phyloP scores from a whole-genome alignment of 30 jellyfish, hydroid and myxozoan species.

The Morbakka virulenta region DNA sequence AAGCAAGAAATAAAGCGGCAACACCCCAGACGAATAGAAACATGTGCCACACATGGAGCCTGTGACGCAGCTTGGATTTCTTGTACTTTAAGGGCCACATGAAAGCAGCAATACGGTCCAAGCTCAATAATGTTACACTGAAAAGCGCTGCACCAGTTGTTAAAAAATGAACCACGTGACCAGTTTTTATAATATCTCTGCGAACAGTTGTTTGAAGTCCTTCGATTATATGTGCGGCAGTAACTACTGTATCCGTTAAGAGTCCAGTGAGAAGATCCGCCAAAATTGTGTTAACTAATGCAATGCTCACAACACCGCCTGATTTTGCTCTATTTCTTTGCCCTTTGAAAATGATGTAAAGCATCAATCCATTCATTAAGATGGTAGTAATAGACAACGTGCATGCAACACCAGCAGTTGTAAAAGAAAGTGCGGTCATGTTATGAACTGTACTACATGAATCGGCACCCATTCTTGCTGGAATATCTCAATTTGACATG shows the following conservation, averaged over 20 bases:
- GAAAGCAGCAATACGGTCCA: not conserved
- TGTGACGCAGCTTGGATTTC: not conserved
- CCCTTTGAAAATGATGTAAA: not conserved
- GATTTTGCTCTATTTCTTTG: not conserved
- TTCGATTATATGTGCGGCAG: not conserved
- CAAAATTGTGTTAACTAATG: not conserved
- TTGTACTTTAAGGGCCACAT: not conserved
- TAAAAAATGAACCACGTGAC: not conserved
- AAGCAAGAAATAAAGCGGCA: not conserved
- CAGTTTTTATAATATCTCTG: not conserved
- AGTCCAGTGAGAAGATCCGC: not conserved
- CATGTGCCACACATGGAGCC: not conserved
- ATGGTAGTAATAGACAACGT: not conserved
- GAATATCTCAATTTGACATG: no score
- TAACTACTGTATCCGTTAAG: not conserved
- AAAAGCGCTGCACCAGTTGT: not conserved
- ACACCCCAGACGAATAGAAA: not conserved
- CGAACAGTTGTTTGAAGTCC: not conserved
- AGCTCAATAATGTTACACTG: not conserved
- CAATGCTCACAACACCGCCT: not conserved
- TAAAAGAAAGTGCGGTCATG: not conserved
- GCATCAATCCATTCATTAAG: not conserved
- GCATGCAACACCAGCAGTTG: not conserved
- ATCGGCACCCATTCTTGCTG: no score
- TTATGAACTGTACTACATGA: not conserved